Evolutionary conservation across 1,140 invertebrate genomes (phyloP), one percentile per base, ranked within the genome.

Genomic region (Lasioglossum baleicum): DNA sequence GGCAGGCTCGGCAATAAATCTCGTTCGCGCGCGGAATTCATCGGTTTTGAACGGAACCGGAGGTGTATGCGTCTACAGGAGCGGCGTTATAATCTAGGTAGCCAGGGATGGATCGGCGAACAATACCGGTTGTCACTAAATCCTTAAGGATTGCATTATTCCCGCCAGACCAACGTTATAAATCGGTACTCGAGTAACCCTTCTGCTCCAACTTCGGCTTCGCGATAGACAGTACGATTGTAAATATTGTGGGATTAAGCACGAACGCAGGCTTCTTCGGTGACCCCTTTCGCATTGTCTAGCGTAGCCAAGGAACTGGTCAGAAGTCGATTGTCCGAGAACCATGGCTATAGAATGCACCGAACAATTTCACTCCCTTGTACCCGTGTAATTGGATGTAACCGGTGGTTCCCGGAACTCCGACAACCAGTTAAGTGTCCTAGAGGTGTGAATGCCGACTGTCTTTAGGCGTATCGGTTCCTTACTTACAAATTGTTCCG

Each of bases 201-300:
- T 77, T 84, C 74, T 13, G 53, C 56, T 58, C 13, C 22, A 2
- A 17, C 8, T 20, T 42, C 20, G 13, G 20, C 0, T 0, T 0
- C 44, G 10, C 11, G n/a, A 48, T 17, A 31, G 17, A 44, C 42
- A n/a, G 56, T 3, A 2, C 2, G 67, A 79, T 67, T 66, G 77
- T 81, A 80, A 75, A 71, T 78, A 84, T 70, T 63, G 48, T 6
- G 10, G 42, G 40, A 76, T 73, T 70, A 64, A 60, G 20, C 68
- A 17, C 15, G 11, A 48, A 5, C 10, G 20, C 13, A 17, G 72
- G 48, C 5, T 67, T 68, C 44, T 35, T 78, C 44, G 10, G 44
- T 20, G 26, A 83, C 20, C 10, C 10, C n/a, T 83, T 80, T 60
- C 17, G 1, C 10, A 42, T 35, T 44, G 26, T 31, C 15, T 3